Conservation (phyloP, 2,797 vertebrate genomes). For the Gila robusta region DNA sequence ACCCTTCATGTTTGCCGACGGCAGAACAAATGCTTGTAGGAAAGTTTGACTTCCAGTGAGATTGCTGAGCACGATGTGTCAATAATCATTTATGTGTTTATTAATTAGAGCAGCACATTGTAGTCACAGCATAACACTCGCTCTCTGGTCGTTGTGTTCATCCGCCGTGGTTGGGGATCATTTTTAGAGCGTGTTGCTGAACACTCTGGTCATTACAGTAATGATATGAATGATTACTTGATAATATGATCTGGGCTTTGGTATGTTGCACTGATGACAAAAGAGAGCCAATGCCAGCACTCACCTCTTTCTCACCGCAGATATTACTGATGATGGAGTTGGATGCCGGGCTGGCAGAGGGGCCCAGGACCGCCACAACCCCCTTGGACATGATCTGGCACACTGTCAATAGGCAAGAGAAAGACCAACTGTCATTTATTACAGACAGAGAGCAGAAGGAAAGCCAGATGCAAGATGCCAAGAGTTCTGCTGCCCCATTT, state of each 20-base stretch:
- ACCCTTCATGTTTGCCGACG: background rate
- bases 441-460: conserved; percentile 44
- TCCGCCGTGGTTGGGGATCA: conserved; percentile 25
- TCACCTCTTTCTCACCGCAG: conserved; percentile 99
- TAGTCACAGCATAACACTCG: background rate
- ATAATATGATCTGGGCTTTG: conserved; percentile 34
- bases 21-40: conserved; percentile 7
- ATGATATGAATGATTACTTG: conserved; percentile 50
- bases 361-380: conserved; percentile 95
- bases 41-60: background rate
- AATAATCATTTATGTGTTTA: conserved; percentile 31
- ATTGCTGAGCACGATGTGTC: conserved; percentile 1
- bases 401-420: conserved; percentile 79
- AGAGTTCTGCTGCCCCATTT: background rate
- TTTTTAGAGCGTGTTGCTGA: conserved; percentile 13
- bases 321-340: conserved; percentile 99
- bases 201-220: conserved; percentile 38
- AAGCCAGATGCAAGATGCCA: conserved; percentile 6
- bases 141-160: background rate
- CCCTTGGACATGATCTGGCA: conserved; percentile 99
- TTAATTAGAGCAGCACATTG: conserved; percentile 9
- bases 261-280: conserved; percentile 31
- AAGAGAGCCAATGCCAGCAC: conserved; percentile 60
- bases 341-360: conserved; percentile 95
- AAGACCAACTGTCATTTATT: conserved; percentile 50